Evolutionary conservation across 2,888 invertebrate genomes (phyloP), one percentile per base, ranked within the genome.

Genomic region (Bellardia bayeri): DNA sequence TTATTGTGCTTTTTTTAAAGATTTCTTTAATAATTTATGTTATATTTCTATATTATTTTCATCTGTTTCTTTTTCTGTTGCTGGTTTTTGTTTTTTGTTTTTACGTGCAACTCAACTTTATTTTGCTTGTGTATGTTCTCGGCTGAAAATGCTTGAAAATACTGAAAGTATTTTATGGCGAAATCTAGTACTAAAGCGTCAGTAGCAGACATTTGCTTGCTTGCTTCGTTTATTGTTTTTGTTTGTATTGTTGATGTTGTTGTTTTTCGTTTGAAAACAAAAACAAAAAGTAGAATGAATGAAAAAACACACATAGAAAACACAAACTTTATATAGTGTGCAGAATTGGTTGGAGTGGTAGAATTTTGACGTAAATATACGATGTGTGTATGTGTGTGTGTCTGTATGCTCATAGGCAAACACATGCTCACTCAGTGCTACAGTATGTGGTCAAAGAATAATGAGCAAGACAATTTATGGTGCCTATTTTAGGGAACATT

Each of bases 161-260:
- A 89, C 89, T 89, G 82, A 89, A 89, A 88, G 83, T 79, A 87
- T 82, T 88, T 88, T 85, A 84, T 80, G 84, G 82, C 82, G 71
- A 86, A 88, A 82, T 71, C 85, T 83, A 89, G 84, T 89, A 84
- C 85, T 84, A 87, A 89, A 89, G 88, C 85, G 88, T 86, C 84
- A 85, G 79, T 74, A 81, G 80, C 80, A 85, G 82, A 78, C 81
- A 58, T 68, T 66, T 45, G 45, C 13, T 72, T 74, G 66, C 76
- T 66, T 69, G 79, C 69, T 76, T 84, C 75, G 68, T 82, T 75
- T 64, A 75, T 56, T 84, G 61, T 54, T 63, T 37, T 71, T 76
- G 23, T 23, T 23, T 23, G 23, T 23, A 23, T 23, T 23, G 69
- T 76, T 61, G 49, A 40, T 61, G 3, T 58, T 82, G 40, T 68